Evolutionary conservation across 2,113 vertebrate species (phyloP).

Genomic region (Osmerus eperlanus): DNA sequence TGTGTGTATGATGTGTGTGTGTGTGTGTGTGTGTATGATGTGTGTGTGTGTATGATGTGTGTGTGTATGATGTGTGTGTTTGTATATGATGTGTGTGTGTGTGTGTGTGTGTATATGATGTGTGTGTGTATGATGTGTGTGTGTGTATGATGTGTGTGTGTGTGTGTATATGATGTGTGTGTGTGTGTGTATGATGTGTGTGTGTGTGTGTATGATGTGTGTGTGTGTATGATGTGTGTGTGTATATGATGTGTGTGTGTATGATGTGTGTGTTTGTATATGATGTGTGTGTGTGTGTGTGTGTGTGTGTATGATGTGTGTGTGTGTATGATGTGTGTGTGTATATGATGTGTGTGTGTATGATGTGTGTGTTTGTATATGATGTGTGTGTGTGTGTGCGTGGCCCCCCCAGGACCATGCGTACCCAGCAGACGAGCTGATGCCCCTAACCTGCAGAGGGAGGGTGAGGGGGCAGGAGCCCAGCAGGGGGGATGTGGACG

Average conservation of each 20-base stretch:
- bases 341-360: background rate
- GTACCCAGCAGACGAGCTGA: conserved; percentile 97
- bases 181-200: background rate
- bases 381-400: background rate
- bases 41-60: background rate
- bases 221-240: no score
- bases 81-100: background rate
- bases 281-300: no score
- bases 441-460: conserved; percentile 96
- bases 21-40: no score
- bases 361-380: no score
- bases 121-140: no score
- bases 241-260: no score
- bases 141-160: no score
- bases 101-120: background rate
- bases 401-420: conserved; percentile 84
- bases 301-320: no score
- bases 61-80: no score
- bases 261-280: no score
- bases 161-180: background rate
- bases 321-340: background rate
- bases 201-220: background rate
- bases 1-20: no score
- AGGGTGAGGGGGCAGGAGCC: conserved; percentile 94
- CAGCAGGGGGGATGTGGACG: conserved; percentile 93